These are phyloP conservation scores for Cyanocitta stelleri DNA, from an alignment of 2,113 vertebrate genomes.

Conservation along the genomic window DNA sequence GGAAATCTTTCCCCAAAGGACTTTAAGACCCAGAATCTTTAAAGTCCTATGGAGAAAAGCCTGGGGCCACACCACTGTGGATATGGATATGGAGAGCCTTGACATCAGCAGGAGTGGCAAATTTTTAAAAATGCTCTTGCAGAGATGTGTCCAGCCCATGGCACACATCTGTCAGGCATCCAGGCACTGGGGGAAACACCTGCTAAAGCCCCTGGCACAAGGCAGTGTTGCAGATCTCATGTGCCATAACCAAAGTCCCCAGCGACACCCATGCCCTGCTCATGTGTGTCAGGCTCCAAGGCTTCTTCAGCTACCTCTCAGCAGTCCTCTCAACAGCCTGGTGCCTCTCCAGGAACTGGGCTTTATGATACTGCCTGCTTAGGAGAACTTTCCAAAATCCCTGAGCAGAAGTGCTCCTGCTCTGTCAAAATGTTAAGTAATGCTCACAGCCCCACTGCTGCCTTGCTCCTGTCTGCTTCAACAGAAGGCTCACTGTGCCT, in stretches of 20 bases:
- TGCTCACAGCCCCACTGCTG: fast-evolving
- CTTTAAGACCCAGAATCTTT: not conserved
- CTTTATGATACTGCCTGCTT: not conserved
- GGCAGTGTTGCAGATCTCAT: not conserved
- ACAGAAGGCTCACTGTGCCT: not conserved
- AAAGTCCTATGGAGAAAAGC: not conserved
- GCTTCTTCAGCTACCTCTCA: not conserved
- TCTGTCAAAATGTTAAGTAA: not conserved
- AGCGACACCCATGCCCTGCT: fast-evolving
- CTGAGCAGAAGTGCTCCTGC: not conserved
- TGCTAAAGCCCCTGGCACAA: not conserved
- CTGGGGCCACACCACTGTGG: not conserved
- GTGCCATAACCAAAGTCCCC: not conserved
- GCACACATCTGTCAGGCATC: fast-evolving
- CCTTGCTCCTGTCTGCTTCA: not conserved
- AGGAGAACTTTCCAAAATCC: not conserved
- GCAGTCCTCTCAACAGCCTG: not conserved
- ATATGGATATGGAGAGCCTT: not conserved
- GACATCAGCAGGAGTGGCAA: not conserved
- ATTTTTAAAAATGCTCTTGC: not conserved
- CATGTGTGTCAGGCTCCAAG: fast-evolving
- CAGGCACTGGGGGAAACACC: not conserved
- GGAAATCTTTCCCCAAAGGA: not conserved
- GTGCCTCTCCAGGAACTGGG: not conserved
- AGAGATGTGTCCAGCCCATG: not conserved